Conservation (phyloP, 1,140 invertebrate species). For the Drosophila willistoni region DNA sequence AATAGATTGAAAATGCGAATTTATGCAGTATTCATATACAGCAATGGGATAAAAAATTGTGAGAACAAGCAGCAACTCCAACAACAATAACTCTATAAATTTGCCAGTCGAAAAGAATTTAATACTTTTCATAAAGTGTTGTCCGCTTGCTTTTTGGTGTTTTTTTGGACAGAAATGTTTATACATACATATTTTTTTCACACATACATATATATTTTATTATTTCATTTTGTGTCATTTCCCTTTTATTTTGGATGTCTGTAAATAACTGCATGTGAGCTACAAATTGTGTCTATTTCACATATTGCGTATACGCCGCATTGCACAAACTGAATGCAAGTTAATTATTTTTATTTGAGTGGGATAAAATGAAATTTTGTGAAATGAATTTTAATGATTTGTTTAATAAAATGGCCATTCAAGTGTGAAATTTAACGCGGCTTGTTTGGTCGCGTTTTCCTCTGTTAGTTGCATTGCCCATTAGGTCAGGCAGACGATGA, state of each 20-base stretch:
- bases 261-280: slow-evolving; percentile 52
- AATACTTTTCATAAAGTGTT: slow-evolving; percentile 70
- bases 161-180: slow-evolving; percentile 12
- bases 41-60: slow-evolving; percentile 49
- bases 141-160: slow-evolving; percentile 44
- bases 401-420: slow-evolving; percentile 45
- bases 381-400: slow-evolving; percentile 69
- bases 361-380: slow-evolving; percentile 35
- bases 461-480: slow-evolving; percentile 21
- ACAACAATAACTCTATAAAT: slow-evolving; percentile 48
- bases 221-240: slow-evolving; percentile 6
- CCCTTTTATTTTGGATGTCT: slow-evolving; percentile 14
- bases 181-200: slow-evolving; percentile 21
- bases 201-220: slow-evolving; percentile 1
- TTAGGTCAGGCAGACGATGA: slow-evolving; percentile 3
- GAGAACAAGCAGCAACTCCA: slow-evolving; percentile 8
- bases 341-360: slow-evolving; percentile 48
- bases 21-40: slow-evolving; percentile 72
- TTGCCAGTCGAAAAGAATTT: slow-evolving; percentile 55
- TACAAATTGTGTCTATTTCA: slow-evolving; percentile 61
- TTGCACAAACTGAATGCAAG: slow-evolving; percentile 58
- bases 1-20: slow-evolving; percentile 62
- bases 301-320: slow-evolving; percentile 71
- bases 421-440: slow-evolving; percentile 44
- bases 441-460: slow-evolving; percentile 14